phyloP scores from a whole-genome alignment of 2,797 vertebrate genomes.

The Benthosema pterotum region DNA sequence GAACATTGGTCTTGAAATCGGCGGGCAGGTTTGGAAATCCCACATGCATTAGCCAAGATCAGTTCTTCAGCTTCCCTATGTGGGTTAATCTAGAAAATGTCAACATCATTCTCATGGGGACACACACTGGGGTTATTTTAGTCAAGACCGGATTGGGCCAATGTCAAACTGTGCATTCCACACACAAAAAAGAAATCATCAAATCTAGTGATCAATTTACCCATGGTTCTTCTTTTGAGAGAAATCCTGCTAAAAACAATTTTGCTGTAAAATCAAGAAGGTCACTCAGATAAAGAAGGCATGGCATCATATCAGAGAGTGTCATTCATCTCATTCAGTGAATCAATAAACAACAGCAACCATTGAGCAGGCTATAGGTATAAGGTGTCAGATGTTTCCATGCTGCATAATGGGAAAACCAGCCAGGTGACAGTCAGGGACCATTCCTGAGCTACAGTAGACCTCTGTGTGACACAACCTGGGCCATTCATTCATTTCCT shows the following conservation, averaged over 20 bases:
- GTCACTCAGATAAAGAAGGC: background rate
- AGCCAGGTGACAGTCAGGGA: background rate
- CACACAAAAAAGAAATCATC: conserved; percentile 1
- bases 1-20: conserved; percentile 39
- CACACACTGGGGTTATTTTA: conserved; percentile 26
- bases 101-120: conserved; percentile 44
- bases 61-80: conserved; percentile 49
- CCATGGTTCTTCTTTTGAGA: conserved; percentile 41
- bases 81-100: conserved; percentile 37
- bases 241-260: conserved; percentile 61
- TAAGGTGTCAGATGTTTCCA: background rate
- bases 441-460: background rate
- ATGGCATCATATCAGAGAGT: background rate
- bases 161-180: conserved; percentile 17
- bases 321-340: background rate
- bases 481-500: conserved; percentile 26
- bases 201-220: conserved; percentile 45
- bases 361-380: background rate
- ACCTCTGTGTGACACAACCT: no score
- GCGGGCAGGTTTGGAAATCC: conserved; percentile 50
- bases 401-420: conserved; percentile 26
- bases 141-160: conserved; percentile 16
- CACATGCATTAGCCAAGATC: conserved; percentile 53
- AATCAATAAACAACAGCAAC: conserved; percentile 13
- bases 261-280: conserved; percentile 22